Percentiles rank a stretch among this genome's conserved stretches.
Conservation (phyloP, 2,797 vertebrate species). For the Semaprochilodus insignis region DNA sequence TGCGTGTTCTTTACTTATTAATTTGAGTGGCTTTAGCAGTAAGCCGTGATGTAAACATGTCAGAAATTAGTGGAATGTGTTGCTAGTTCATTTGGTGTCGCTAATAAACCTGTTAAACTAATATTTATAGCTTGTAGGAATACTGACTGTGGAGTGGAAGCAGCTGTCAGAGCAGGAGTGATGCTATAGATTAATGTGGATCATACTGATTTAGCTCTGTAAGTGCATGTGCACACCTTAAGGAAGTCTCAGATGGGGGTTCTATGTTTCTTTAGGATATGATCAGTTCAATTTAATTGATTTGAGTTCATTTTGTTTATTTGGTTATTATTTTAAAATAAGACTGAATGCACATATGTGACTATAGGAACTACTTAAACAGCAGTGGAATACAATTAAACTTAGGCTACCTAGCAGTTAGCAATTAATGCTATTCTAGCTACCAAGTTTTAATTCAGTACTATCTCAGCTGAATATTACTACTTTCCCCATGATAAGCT, state of each 20-base stretch:
- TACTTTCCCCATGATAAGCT: too few relatives aligned
- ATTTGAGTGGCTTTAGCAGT: conserved; percentile 14
- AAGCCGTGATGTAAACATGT: conserved; percentile 30
- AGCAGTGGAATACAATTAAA: too few relatives aligned
- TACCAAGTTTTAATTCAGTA: too few relatives aligned
- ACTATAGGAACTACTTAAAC: too few relatives aligned
- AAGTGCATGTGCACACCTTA: background rate
- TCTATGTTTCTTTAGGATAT: too few relatives aligned
- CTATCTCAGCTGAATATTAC: too few relatives aligned
- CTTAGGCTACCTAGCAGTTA: too few relatives aligned
- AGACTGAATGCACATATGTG: too few relatives aligned
- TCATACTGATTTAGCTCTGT: conserved; percentile 7
- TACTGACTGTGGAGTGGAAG: background rate
- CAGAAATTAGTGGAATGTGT: conserved; percentile 25
- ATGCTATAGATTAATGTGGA: conserved; percentile 12
- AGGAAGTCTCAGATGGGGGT: background rate
- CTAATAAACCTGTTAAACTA: conserved; percentile 46
- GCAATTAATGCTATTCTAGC: too few relatives aligned
- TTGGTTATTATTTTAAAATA: too few relatives aligned
- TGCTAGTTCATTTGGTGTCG: conserved; percentile 3
- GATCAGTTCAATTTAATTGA: too few relatives aligned
- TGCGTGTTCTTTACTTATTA: conserved; percentile 1
- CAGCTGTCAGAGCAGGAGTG: conserved; percentile 12
- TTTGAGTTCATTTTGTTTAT: too few relatives aligned
- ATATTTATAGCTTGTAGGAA: conserved; percentile 20